These are phyloP conservation scores for Lycophotia porphyrea DNA, from an alignment of 2,888 invertebrate genomes.

Conservation along the genomic window DNA sequence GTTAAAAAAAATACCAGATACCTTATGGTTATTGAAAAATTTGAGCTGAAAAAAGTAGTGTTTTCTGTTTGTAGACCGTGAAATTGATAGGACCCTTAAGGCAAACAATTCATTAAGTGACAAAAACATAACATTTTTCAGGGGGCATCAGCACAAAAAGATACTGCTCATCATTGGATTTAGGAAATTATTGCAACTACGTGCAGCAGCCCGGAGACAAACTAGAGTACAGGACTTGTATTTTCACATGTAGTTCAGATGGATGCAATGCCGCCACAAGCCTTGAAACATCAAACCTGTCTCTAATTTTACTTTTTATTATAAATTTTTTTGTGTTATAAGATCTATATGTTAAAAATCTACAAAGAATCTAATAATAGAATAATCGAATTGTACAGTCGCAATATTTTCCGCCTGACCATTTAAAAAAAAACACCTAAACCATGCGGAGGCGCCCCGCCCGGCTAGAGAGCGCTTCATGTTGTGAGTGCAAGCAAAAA, in stretches of 20 bases:
- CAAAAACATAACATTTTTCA: conserved; percentile 79
- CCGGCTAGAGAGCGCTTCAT: too few relatives aligned
- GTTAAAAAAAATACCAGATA: too few relatives aligned
- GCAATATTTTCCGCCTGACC: too few relatives aligned
- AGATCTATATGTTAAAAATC: conserved; percentile 6
- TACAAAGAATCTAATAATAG: not conserved
- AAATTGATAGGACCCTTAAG: too few relatives aligned
- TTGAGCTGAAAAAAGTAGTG: too few relatives aligned
- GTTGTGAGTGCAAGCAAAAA: too few relatives aligned
- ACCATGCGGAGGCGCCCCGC: too few relatives aligned
- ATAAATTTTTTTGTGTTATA: conserved; percentile 60
- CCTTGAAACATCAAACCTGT: conserved; percentile 69
- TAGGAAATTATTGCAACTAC: conserved; percentile 97
- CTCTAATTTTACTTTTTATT: conserved; percentile 65
- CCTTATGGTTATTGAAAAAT: too few relatives aligned
- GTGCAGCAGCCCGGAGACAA: conserved; percentile 96
- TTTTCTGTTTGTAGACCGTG: too few relatives aligned
- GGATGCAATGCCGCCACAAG: conserved; percentile 93
- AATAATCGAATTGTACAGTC: conserved; percentile 8
- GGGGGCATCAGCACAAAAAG: conserved; percentile 97
- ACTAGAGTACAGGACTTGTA: conserved; percentile 95
- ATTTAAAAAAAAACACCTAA: too few relatives aligned
- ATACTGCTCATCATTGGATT: conserved; percentile 95
- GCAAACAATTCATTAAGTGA: conserved; percentile 13
- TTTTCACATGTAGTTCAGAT: conserved; percentile 95